Base-by-base conservation (phyloP, 2,113 vertebrate genomes). In the Colistium nudipinnis region DNA sequence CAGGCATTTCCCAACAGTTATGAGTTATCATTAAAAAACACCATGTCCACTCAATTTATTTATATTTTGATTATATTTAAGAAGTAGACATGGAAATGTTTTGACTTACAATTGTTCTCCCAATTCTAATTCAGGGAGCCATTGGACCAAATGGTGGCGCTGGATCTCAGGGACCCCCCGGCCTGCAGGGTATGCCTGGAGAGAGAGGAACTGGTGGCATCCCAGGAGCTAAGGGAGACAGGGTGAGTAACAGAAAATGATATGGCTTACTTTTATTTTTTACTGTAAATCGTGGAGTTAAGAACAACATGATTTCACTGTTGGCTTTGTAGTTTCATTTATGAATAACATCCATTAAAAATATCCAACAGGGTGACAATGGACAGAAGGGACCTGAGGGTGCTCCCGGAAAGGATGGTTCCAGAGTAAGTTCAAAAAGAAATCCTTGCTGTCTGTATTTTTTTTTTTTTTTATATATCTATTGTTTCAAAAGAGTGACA, bases 111-210 rank as follows among this genome's bases (percentile, higher is more conserved):
- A 27, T 2, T 62, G 25, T 13, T 53, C 24, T 67, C 12, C 30
- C 63, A 1, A 12, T 45, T 33, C 11, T 36, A 17, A 33, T 41
- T 4, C 53, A 97, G 96, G 97, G 97, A 45, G 95, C 95, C 3
- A 92, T 95, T 17, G 97, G 96, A 31, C 94, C 96, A 0, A 79
- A 86, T 3, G 97, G 97, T 8, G 83, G 93, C 66, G 41, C 74
- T 10, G 97, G 97, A 6, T 79, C 94, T 55, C 97, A 96, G 81
- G 97, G 97, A 2, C 95, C 96, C 48, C 95, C 96, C 0, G 97
- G 97, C 39, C 93, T 98, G 27, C 97, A 99, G 87, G 97, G 97
- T 27, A 99, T 99, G 97, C 97, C 97, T 0, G 97, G 97, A 0
- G 97, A 99, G 90, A 94, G 97, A 79, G 97, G 97, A 92, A 71